phyloP scores from a whole-genome alignment of 2,888 invertebrate genomes.

The Stenotaenia linearis region DNA sequence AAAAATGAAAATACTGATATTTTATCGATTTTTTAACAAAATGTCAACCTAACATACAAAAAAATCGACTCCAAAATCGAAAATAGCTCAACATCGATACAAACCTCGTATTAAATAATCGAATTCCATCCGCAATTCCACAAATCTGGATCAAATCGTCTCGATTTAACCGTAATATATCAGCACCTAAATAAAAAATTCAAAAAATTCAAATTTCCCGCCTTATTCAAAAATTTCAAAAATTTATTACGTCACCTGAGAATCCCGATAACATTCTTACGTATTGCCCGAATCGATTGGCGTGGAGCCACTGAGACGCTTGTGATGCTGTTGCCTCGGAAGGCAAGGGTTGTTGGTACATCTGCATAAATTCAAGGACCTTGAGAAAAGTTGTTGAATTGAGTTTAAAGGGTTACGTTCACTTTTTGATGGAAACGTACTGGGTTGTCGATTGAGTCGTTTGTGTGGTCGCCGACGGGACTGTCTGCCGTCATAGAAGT shows the following conservation, averaged over 20 bases:
- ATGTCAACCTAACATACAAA: too few relatives aligned
- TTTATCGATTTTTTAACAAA: too few relatives aligned
- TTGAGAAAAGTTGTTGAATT: too few relatives aligned
- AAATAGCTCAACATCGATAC: constrained; percentile 41
- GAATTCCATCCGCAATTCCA: constrained; percentile 87
- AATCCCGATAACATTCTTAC: constrained; percentile 73
- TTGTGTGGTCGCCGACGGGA: too few relatives aligned
- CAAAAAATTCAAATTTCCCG: not conserved
- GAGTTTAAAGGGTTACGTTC: too few relatives aligned
- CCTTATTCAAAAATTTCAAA: not conserved
- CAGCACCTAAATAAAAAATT: constrained; percentile 54
- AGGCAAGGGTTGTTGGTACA: constrained; percentile 53
- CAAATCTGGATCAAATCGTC: constrained; percentile 92
- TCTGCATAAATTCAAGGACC: constrained; percentile 36
- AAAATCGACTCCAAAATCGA: not conserved
- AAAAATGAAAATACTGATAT: too few relatives aligned
- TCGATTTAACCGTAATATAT: constrained; percentile 78
- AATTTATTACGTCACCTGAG: constrained; percentile 61
- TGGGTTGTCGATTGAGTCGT: constrained; percentile 35
- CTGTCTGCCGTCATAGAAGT: constrained; percentile 35
- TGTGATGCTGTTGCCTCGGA: constrained; percentile 61
- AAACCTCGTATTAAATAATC: constrained; percentile 84
- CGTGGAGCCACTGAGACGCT: constrained; percentile 71
- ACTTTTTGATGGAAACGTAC: constrained; percentile 34
- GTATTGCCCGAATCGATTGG: constrained; percentile 70